Conservation (phyloP, 2,797 vertebrate species). For the Coranthus polyacanthus region DNA sequence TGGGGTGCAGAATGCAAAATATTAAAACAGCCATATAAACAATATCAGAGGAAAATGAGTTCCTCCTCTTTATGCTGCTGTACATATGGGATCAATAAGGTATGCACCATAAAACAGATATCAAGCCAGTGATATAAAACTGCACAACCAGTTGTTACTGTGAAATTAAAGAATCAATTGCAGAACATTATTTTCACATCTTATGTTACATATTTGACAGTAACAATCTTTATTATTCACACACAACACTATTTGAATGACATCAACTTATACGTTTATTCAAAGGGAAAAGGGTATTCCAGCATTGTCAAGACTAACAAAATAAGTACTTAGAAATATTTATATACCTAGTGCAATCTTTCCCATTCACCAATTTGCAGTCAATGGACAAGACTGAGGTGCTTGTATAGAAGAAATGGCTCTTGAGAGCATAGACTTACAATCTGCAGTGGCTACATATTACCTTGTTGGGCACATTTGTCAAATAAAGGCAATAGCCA, state of each 20-base stretch:
- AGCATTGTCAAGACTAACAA: conserved; percentile 61
- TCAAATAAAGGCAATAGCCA: conserved; percentile 28
- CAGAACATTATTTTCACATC: conserved; percentile 82
- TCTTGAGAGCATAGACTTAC: conserved; percentile 34
- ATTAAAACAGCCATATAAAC: conserved; percentile 83
- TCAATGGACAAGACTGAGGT: conserved; percentile 67
- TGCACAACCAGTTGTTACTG: conserved; percentile 79
- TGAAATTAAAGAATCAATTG: conserved; percentile 75
- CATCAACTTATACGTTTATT: conserved; percentile 77
- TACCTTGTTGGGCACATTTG: conserved; percentile 29
- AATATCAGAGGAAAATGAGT: conserved; percentile 67
- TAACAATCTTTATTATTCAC: conserved; percentile 78
- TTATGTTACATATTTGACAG: conserved; percentile 85
- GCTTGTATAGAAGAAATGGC: conserved; percentile 20
- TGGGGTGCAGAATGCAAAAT: conserved; percentile 78
- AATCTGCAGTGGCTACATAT: conserved; percentile 58
- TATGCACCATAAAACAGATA: conserved; percentile 79
- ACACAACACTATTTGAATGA: conserved; percentile 79
- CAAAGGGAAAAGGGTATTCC: conserved; percentile 52
- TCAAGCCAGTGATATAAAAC: conserved; percentile 82
- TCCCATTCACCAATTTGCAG: conserved; percentile 65
- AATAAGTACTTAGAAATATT: conserved; percentile 48
- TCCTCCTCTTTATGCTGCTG: conserved; percentile 69
- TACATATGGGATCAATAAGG: conserved; percentile 78
- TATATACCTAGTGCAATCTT: conserved; percentile 42